Conservation (phyloP, 2,113 vertebrate genomes). For the Proterorhinus semilunaris region DNA sequence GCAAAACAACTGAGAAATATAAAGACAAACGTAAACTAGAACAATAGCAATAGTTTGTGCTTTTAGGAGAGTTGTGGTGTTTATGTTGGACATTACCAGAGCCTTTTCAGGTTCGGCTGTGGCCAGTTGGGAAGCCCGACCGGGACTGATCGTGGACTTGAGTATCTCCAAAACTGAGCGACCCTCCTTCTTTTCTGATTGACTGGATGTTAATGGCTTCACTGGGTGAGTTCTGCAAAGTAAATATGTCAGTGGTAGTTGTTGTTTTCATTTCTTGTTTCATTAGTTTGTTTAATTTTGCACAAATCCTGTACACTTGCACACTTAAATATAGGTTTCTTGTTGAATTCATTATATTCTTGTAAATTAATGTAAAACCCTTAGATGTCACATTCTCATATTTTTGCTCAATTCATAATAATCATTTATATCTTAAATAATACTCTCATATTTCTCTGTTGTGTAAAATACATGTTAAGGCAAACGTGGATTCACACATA, state of each 20-base stretch:
- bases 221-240: conserved; percentile 87
- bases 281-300: too few species aligned
- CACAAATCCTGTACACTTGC: too few species aligned
- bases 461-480: background rate
- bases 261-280: background rate
- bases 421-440: too few species aligned
- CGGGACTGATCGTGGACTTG: conserved; percentile 79
- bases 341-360: background rate
- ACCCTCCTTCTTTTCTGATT: conserved; percentile 78
- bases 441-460: too few species aligned
- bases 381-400: background rate
- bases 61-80: background rate
- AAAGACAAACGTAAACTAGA: too few species aligned
- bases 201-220: conserved; percentile 84
- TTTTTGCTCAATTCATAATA: too few species aligned
- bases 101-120: conserved; percentile 66
- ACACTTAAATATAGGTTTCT: background rate
- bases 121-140: conserved; percentile 62
- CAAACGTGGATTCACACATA: background rate
- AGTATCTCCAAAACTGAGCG: conserved; percentile 86
- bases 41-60: too few species aligned
- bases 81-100: conserved; percentile 55
- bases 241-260: conserved; percentile 30
- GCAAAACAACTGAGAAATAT: too few species aligned
- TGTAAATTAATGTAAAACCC: background rate